Base-by-base conservation (phyloP, 1,140 invertebrate genomes). In the Tenebrio molitor region DNA sequence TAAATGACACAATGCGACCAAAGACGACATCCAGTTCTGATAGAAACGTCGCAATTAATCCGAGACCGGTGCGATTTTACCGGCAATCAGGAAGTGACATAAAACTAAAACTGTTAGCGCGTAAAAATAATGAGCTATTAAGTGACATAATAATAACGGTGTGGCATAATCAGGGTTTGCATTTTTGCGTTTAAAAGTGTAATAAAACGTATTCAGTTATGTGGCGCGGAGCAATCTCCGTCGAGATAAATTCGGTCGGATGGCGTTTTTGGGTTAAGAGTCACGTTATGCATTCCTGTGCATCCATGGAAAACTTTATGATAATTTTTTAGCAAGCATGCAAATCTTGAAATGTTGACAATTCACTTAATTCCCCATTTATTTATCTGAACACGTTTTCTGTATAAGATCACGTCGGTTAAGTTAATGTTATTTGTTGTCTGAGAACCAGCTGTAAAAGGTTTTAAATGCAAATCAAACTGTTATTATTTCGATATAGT, bases 201-300 rank as follows among this genome's bases (percentile, higher is more conserved):
- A 39, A 33, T 33, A 33, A 33, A 33, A 33, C 29, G 36, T 5
- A 39, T 39, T 39, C 36, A 39, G 36, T 33, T 33, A 33, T 33
- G 7, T 39, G 25, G 25, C n/a, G n/a, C n/a, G n/a, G n/a, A n/a
- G 25, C 25, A 29, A 29, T 29, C 25, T 29, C 8, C 3, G 25
- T 29, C 8, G 36, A 39, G 36, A 39, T 39, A 39, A 39, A 39
- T 39, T 39, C 12, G 2, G 4, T 39, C n/a, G 21, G 15, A 29
- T 25, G 1, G 10, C 46, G 3, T 29, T 58, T 58, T 33, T n/a
- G 50, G 69, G 69, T 70, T 62, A 70, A 62, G 58, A 70, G 53
- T 53, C 69, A 70, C 69, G 69, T 70, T 70, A 62, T 29, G 50
- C 69, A 70, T 70, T 70, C 69, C 69, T 25, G 33, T 63, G 69